A percentile compares a stretch with the other conserved stretches of the same genome.
Conservation (phyloP, 2,888 invertebrate genomes). For the Eustalomyia histrio region DNA sequence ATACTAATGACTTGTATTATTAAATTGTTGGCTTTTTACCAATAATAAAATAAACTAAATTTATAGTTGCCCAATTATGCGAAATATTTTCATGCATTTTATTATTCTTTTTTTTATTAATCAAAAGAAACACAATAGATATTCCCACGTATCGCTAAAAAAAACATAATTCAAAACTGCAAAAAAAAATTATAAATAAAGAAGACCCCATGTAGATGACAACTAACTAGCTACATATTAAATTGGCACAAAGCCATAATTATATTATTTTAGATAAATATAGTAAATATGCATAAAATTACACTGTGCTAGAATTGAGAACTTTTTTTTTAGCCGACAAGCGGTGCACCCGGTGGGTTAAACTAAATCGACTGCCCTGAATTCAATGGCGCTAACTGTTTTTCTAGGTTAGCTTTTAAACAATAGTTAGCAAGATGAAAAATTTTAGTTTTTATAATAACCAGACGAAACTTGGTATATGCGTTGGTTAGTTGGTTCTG, state of each 20-base stretch:
- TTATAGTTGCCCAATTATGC: constrained; percentile 21
- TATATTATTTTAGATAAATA: neutral
- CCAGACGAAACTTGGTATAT: too few relatives aligned
- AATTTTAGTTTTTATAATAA: too few relatives aligned
- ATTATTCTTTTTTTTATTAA: constrained; percentile 9
- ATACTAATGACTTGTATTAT: too few relatives aligned
- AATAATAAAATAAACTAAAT: constrained; percentile 11
- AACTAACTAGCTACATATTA: constrained; percentile 23
- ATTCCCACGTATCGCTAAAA: constrained; percentile 26
- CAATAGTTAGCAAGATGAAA: too few relatives aligned
- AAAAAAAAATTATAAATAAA: neutral
- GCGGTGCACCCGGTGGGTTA: too few relatives aligned
- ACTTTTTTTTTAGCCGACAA: too few relatives aligned
- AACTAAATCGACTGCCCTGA: too few relatives aligned
- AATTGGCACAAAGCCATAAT: constrained; percentile 43
- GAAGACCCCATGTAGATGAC: constrained; percentile 8
- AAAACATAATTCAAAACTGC: constrained; percentile 3
- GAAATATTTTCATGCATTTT: constrained; percentile 33
- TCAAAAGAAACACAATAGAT: constrained; percentile 20
- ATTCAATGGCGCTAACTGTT: too few relatives aligned
- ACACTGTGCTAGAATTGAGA: too few relatives aligned
- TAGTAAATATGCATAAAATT: neutral
- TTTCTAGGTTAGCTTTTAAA: too few relatives aligned
- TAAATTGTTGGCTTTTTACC: constrained; percentile 27
- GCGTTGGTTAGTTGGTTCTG: too few relatives aligned